Conservation (phyloP, 2,888 invertebrate genomes). For the Cosmia pyralina region DNA sequence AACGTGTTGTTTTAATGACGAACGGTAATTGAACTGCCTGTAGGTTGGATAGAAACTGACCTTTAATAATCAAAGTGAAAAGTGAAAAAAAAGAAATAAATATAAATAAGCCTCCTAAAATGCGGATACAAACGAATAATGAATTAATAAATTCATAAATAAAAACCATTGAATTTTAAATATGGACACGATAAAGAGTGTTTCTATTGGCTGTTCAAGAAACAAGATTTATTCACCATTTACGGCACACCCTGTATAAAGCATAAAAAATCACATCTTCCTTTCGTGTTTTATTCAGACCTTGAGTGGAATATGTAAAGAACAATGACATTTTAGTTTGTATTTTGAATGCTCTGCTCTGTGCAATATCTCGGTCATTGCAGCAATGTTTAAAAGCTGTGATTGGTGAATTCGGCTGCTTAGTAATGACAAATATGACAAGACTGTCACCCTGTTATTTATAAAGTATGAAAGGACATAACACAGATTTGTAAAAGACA, state of each 20-base stretch:
- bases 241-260: neutral
- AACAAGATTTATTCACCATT: neutral
- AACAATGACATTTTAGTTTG: conserved; percentile 51
- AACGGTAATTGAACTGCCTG: neutral
- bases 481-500: neutral
- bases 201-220: neutral
- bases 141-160: neutral
- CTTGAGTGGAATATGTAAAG: conserved; percentile 37
- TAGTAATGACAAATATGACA: neutral
- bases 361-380: conserved; percentile 16
- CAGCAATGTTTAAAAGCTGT: conserved; percentile 14
- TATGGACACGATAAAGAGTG: too few relatives aligned
- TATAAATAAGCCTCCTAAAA: neutral
- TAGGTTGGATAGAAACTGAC: neutral
- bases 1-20: neutral
- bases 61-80: neutral
- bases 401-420: neutral
- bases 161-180: neutral
- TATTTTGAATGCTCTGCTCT: conserved; percentile 16
- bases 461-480: neutral
- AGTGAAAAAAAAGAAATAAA: neutral
- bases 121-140: neutral
- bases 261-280: conserved; percentile 13
- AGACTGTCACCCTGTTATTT: too few relatives aligned
- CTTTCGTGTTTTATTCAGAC: conserved; percentile 38